Percentiles rank a stretch among this genome's conserved stretches.
phyloP scores from a whole-genome alignment of 2,113 vertebrate genomes.

The Macquaria australasica region DNA sequence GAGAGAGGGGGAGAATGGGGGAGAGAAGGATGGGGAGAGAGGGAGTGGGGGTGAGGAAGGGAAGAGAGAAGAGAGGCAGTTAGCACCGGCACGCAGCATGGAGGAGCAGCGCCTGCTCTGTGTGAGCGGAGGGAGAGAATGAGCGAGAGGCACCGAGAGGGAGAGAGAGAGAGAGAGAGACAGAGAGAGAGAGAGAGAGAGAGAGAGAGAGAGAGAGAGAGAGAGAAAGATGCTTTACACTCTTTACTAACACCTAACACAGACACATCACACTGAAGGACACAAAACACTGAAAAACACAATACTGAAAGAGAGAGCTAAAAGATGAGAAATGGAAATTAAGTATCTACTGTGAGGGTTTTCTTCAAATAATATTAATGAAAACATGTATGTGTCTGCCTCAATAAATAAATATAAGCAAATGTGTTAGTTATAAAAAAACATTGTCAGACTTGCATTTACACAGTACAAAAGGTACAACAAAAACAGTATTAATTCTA shows the following conservation, averaged over 20 bases:
- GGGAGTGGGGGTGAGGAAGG: slow-evolving; percentile 77
- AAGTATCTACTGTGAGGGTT: neutral
- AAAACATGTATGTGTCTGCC: neutral
- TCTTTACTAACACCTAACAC: slow-evolving; percentile 50
- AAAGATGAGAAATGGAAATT: slow-evolving; percentile 14
- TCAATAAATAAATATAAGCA: slow-evolving; percentile 15
- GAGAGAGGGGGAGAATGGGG: slow-evolving; percentile 75
- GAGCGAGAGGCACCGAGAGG: slow-evolving; percentile 70
- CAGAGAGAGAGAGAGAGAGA: slow-evolving; percentile 72
- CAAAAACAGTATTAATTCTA: neutral
- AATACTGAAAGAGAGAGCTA: slow-evolving; percentile 31
- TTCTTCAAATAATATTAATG: neutral
- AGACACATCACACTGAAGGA: slow-evolving; percentile 57
- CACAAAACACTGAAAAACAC: slow-evolving; percentile 44
- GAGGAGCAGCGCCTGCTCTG: slow-evolving; percentile 80
- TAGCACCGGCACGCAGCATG: slow-evolving; percentile 84
- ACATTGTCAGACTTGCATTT: neutral
- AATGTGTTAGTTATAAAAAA: slow-evolving; percentile 5
- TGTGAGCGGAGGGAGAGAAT: slow-evolving; percentile 77
- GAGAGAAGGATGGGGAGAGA: slow-evolving; percentile 80
- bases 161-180: slow-evolving; percentile 52
- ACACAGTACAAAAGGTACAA: neutral
- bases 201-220: slow-evolving; percentile 57
- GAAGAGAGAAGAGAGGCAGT: slow-evolving; percentile 83
- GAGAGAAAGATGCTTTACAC: slow-evolving; percentile 59